phyloP scores from a whole-genome alignment of 2,797 vertebrate genomes.

The Sparus aurata region DNA sequence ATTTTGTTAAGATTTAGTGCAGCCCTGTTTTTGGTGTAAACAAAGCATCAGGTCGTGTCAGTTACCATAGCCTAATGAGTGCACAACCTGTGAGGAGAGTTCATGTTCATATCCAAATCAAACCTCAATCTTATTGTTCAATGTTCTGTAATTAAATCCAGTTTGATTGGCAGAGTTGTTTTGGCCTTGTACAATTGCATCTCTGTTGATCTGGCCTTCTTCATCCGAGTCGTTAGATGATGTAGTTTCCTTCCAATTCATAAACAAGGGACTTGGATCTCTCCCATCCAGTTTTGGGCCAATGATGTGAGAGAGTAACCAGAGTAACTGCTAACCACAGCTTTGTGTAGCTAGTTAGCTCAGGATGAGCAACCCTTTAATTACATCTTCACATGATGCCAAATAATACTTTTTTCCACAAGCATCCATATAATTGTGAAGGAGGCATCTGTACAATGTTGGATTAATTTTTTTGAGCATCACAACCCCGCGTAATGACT shows the following conservation, averaged over 20 bases:
- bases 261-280: conserved; percentile 16
- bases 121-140: neutral
- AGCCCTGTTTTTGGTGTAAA: conserved; percentile 9
- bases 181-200: conserved; percentile 29
- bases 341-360: too few species aligned
- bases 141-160: neutral
- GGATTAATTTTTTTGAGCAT: too few species aligned
- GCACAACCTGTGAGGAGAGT: neutral
- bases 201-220: neutral
- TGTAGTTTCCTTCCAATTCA: neutral
- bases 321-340: too few species aligned
- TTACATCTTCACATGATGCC: too few species aligned
- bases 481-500: too few species aligned
- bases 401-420: too few species aligned
- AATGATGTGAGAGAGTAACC: neutral
- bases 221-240: neutral
- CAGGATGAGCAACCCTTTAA: too few species aligned
- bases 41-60: neutral
- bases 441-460: too few species aligned
- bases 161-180: conserved; percentile 4
- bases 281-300: neutral
- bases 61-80: neutral
- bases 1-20: neutral
- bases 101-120: neutral
- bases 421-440: too few species aligned